Evolutionary conservation across 2,888 invertebrate genomes (phyloP), one percentile per base, ranked within the genome.

Genomic region (Eupeodes latifasciatus): DNA sequence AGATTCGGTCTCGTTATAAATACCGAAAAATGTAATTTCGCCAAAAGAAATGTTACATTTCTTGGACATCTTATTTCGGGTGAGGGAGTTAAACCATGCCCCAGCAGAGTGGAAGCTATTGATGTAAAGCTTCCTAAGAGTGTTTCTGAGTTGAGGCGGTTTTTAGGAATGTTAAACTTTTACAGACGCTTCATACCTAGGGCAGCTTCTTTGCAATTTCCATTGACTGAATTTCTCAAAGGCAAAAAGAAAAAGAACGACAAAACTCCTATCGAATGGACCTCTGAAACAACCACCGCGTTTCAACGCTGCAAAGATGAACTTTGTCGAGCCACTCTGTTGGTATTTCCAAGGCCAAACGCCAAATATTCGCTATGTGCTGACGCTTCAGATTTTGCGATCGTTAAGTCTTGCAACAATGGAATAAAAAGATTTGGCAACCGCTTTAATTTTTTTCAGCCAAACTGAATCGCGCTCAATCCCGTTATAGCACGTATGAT

Each of bases 91-190:
- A 61, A 40, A 61, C 36, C 36, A 14, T n/a, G n/a, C 2, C 36
- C 36, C 0, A 40, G 40, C 7, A 40, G n/a, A 40, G 61, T 57
- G 11, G 36, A 59, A 59, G 59, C 59, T 14, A 59, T 59, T 36
- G 59, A 61, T 61, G 1, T 36, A 36, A 61, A 61, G 36, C 36
- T n/a, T 36, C 61, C 61, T 12, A 61, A 36, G 3, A 61, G 36
- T 6, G 9, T 61, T 40, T 61, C 34, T 1, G 36, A 61, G 27
- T 9, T 36, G 4, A 61, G 59, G 5, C 59, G 14, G 6, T 59
- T 59, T 34, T 34, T 59, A 14, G 59, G 34, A 59, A 59, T 59
- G 59, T 14, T 59, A 59, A 59, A 59, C 5, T 59, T 59, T 14
- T 59, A 59, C 5, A 27, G 12, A 34, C 34, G 34, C 1, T 59